Evolutionary conservation across 2,797 vertebrate species (phyloP).

Genomic region (Phoxinus dragarum): DNA sequence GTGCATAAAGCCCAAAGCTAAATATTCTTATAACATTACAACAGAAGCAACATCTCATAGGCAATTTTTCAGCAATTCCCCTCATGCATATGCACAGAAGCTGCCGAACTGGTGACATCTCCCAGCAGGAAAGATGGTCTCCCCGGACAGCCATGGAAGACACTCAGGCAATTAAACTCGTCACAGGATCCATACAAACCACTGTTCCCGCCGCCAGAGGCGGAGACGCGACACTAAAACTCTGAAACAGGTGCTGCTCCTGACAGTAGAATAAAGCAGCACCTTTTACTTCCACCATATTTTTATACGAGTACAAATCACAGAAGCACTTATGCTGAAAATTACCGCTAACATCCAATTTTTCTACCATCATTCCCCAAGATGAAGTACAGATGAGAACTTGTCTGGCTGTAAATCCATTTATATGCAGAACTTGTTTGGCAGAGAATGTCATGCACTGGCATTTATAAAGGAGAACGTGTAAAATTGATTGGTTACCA

Average conservation of each 20-base stretch:
- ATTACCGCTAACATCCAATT: slow-evolving; percentile 42
- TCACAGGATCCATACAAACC: slow-evolving; percentile 49
- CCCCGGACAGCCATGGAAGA: slow-evolving; percentile 16
- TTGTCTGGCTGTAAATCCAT: slow-evolving; percentile 20
- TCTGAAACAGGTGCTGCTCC: slow-evolving; percentile 23
- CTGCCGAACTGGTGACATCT: slow-evolving; percentile 42
- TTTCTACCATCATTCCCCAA: slow-evolving; percentile 6
- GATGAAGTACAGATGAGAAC: slow-evolving; percentile 26
- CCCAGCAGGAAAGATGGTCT: slow-evolving; percentile 41
- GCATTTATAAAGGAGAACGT: slow-evolving; percentile 8
- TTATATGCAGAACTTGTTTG: slow-evolving; percentile 38
- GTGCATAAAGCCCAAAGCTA: slow-evolving; percentile 44
- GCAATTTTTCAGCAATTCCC: slow-evolving; percentile 18
- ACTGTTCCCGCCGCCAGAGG: slow-evolving; percentile 20
- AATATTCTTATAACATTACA: slow-evolving; percentile 47
- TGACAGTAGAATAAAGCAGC: slow-evolving; percentile 25
- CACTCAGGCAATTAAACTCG: slow-evolving; percentile 49
- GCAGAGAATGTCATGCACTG: slow-evolving; percentile 19
- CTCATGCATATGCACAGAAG: slow-evolving; percentile 52
- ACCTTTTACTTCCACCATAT: slow-evolving; percentile 2
- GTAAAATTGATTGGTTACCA: slow-evolving; percentile 17
- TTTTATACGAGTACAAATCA: slow-evolving; percentile 42
- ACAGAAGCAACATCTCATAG: slow-evolving; percentile 34
- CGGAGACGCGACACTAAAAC: slow-evolving; percentile 30
- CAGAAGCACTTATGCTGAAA: slow-evolving; percentile 27